Percentiles rank a stretch among this genome's conserved stretches.
Conservation (phyloP, 2,888 invertebrate genomes). For the Stictocephala bisonia region DNA sequence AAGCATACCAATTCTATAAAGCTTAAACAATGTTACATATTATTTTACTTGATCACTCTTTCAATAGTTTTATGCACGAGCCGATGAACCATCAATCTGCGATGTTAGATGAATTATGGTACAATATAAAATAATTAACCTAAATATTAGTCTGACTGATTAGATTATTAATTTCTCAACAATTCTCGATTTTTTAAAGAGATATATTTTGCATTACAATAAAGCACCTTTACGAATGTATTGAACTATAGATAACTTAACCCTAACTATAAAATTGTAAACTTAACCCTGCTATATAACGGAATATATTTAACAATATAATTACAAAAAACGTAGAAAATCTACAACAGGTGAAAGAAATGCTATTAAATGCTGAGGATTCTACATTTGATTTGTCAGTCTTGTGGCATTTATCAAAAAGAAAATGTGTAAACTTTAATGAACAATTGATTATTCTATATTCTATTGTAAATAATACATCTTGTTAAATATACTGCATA, state of each 20-base stretch:
- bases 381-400: slow-evolving; percentile 21
- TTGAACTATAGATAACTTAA: slow-evolving; percentile 18
- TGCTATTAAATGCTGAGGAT: slow-evolving; percentile 33
- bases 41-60: too few relatives aligned
- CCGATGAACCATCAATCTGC: background rate
- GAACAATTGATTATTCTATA: too few relatives aligned
- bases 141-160: too few relatives aligned
- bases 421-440: too few relatives aligned
- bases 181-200: background rate
- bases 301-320: slow-evolving; percentile 33
- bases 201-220: background rate
- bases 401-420: too few relatives aligned
- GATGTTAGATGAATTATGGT: background rate
- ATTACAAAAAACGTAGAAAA: slow-evolving; percentile 32
- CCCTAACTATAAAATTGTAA: slow-evolving; percentile 19
- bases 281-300: slow-evolving; percentile 17
- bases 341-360: slow-evolving; percentile 15
- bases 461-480: slow-evolving; percentile 38
- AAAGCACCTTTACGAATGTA: slow-evolving; percentile 6
- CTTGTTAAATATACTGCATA: slow-evolving; percentile 37
- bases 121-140: background rate
- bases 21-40: too few relatives aligned
- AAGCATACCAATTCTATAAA: too few relatives aligned
- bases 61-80: too few relatives aligned
- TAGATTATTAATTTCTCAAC: too few relatives aligned